phyloP scores from a whole-genome alignment of 2,797 vertebrate species.

The Lepilemur septentrionalis region DNA sequence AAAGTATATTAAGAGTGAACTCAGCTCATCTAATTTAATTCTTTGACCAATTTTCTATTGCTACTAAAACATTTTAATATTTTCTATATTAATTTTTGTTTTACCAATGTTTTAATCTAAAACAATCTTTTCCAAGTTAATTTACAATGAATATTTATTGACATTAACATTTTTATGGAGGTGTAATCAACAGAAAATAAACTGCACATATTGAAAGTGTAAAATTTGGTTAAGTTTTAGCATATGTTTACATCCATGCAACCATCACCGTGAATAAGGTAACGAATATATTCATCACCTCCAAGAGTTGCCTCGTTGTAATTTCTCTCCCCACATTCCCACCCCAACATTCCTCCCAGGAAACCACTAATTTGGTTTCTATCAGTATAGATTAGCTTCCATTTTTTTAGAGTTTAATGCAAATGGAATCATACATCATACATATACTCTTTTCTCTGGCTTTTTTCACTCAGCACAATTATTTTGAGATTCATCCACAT shows the following conservation, averaged over 20 bases:
- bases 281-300: not conserved
- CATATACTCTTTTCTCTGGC: too few relatives aligned
- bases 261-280: not conserved
- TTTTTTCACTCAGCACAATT: too few relatives aligned
- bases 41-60: slow-evolving; percentile 16
- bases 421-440: not conserved
- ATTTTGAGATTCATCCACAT: too few relatives aligned
- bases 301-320: not conserved
- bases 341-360: not conserved
- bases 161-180: not conserved
- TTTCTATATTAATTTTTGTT: slow-evolving; percentile 8
- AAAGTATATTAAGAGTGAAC: not conserved
- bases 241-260: not conserved
- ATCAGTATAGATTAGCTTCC: not conserved
- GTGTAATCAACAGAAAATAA: not conserved
- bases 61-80: not conserved
- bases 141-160: slow-evolving; percentile 21
- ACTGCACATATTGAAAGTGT: not conserved
- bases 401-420: not conserved
- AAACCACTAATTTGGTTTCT: not conserved
- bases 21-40: not conserved
- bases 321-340: not conserved
- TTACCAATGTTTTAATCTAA: slow-evolving; percentile 6
- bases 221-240: not conserved
- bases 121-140: not conserved